Evolutionary conservation across 2,888 invertebrate species (phyloP).

Genomic region (Drosophila maculinotata): DNA sequence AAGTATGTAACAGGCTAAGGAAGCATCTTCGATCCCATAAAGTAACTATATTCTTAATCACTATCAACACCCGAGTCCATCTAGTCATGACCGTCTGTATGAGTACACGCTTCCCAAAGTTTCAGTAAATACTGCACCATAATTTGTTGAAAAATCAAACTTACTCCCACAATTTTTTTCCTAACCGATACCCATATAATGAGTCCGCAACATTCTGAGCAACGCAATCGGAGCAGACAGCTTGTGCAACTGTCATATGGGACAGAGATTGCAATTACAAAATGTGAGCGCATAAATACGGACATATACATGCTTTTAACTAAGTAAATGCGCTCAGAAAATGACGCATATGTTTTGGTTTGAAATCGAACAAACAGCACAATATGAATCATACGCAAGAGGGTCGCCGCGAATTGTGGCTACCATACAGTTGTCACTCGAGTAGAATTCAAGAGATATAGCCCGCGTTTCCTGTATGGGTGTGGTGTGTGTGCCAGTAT

Average conservation of each 20-base stretch:
- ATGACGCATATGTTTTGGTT: constrained; percentile 77
- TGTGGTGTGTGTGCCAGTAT: constrained; percentile 33
- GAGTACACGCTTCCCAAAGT: too few species aligned
- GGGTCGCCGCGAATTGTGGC: constrained; percentile 12
- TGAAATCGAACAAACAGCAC: constrained; percentile 34
- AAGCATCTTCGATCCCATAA: too few species aligned
- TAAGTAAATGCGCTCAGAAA: constrained; percentile 14
- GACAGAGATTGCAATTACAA: constrained; percentile 69
- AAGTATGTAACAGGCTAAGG: too few species aligned
- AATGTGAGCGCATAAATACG: constrained; percentile 38
- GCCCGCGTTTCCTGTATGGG: constrained; percentile 56
- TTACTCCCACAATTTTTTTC: constrained; percentile 17
- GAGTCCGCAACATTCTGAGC: constrained; percentile 37
- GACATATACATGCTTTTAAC: constrained; percentile 17
- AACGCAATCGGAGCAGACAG: constrained; percentile 37
- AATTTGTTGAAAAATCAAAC: background rate
- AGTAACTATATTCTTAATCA: too few species aligned
- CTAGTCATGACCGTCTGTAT: too few species aligned
- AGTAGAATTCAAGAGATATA: constrained; percentile 46
- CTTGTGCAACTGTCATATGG: constrained; percentile 57
- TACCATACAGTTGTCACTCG: constrained; percentile 57
- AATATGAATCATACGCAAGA: constrained; percentile 56
- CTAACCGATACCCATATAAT: constrained; percentile 22
- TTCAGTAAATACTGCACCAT: constrained; percentile 1
- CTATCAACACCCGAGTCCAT: too few species aligned